Evolutionary conservation across 2,797 vertebrate species (phyloP), one percentile per base, ranked within the genome.

Genomic region (Sternarchorhynchus goeldii): DNA sequence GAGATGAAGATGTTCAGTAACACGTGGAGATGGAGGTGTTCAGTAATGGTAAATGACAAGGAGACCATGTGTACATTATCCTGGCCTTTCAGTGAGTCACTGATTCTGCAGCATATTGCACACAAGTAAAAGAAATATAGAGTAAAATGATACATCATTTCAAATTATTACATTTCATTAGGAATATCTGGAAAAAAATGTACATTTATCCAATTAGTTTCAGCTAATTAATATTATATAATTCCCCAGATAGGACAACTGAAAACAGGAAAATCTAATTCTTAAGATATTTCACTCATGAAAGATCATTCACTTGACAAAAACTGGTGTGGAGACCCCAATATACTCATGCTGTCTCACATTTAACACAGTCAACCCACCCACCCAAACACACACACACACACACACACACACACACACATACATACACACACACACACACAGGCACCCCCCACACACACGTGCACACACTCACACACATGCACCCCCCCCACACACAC

Each of bases 181-280:
- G 86, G 92, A 93, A 93, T 91, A 93, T 93, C 90, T 93, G 82
- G 25, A 89, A 87, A 90, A 91, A 90, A 82, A 88, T 87, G 88
- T 86, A 86, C 90, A 92, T 90, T 91, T 87, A 91, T 92, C 92
- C 92, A 91, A 88, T 93, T 90, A 90, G 83, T 87, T 92, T 88
- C 88, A 85, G 88, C 92, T 94, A 94, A 93, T 93, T 93, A 93
- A 89, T 87, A 87, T 83, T 85, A 89, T 90, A 92, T 93, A 93
- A 93, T 94, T 93, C 92, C 88, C 90, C 89, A 93, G 92, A 92
- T 89, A 92, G 90, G 87, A 89, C 87, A 83, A 87, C 8, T 6
- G 21, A 21, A 29, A 7, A 60, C n/a, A 86, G 83, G 77, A 82
- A 91, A 93, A 90, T 86, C 86, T 88, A 89, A 91, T 93, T 91